phyloP scores from a whole-genome alignment of 2,113 vertebrate genomes.

The Ammodramus savannarum region DNA sequence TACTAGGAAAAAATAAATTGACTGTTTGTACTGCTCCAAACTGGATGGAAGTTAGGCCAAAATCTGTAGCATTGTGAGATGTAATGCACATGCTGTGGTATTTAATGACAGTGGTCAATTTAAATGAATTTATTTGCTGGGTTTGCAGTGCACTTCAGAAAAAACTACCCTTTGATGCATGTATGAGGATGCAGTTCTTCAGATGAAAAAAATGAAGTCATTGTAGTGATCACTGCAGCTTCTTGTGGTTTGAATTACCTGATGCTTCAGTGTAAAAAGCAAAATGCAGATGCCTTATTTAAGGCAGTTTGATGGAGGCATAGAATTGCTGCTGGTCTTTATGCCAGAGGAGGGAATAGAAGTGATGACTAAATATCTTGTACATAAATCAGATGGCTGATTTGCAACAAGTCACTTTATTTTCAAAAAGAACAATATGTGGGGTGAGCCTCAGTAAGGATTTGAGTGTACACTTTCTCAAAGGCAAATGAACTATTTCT shows the following conservation, averaged over 20 bases:
- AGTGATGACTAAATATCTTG: background rate
- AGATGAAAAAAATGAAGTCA: background rate
- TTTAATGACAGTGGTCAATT: background rate
- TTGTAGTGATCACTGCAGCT: background rate
- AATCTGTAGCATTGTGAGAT: background rate
- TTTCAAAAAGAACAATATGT: background rate
- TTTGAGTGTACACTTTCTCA: background rate
- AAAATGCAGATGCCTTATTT: background rate
- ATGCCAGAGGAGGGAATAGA: background rate
- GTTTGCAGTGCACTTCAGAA: background rate
- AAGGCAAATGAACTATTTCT: background rate
- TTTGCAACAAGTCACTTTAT: background rate
- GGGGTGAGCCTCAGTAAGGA: background rate
- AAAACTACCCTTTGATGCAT: background rate
- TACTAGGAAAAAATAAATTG: background rate
- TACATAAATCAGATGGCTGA: background rate
- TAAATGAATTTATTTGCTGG: background rate
- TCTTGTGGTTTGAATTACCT: background rate
- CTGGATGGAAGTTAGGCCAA: background rate
- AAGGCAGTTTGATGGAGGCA: background rate
- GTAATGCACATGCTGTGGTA: accelerated
- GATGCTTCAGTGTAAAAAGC: background rate
- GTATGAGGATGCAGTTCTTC: background rate
- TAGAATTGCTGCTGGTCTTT: background rate
- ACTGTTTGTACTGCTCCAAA: background rate